These are phyloP conservation scores for Vireo altiloquus DNA, from an alignment of 2,113 vertebrate species.

Conservation along the genomic window DNA sequence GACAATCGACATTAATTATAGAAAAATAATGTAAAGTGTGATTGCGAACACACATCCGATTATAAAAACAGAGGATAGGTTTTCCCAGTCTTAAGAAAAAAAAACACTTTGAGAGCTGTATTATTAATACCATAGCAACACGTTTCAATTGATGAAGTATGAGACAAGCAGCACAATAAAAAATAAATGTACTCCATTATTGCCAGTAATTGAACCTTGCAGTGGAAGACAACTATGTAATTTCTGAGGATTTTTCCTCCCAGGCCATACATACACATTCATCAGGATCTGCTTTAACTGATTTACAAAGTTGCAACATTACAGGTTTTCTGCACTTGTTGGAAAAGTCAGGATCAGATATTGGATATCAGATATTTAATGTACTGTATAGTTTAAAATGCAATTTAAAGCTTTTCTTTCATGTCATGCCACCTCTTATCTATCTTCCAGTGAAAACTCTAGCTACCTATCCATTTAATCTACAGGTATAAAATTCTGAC, in stretches of 20 bases:
- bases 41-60: slow-evolving; percentile 9
- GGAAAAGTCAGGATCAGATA: slow-evolving; percentile 85
- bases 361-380: slow-evolving; percentile 62
- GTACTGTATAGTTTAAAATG: neutral
- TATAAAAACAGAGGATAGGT: neutral
- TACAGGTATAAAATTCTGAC: neutral
- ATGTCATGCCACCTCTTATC: neutral
- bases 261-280: neutral
- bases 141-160: slow-evolving; percentile 8
- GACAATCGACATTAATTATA: slow-evolving; percentile 40
- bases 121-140: slow-evolving; percentile 13
- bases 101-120: neutral
- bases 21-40: slow-evolving; percentile 21
- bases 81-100: neutral
- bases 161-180: slow-evolving; percentile 31
- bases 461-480: neutral
- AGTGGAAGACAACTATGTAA: neutral
- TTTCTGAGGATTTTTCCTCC: neutral
- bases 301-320: neutral
- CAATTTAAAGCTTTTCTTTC: neutral
- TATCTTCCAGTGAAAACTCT: neutral
- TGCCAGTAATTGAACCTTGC: slow-evolving; percentile 30
- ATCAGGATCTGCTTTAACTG: neutral
- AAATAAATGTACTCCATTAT: slow-evolving; percentile 39
- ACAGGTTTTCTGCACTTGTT: slow-evolving; percentile 81